phyloP scores from a whole-genome alignment of 2,888 invertebrate genomes.

The Scaptomyza reducta region DNA sequence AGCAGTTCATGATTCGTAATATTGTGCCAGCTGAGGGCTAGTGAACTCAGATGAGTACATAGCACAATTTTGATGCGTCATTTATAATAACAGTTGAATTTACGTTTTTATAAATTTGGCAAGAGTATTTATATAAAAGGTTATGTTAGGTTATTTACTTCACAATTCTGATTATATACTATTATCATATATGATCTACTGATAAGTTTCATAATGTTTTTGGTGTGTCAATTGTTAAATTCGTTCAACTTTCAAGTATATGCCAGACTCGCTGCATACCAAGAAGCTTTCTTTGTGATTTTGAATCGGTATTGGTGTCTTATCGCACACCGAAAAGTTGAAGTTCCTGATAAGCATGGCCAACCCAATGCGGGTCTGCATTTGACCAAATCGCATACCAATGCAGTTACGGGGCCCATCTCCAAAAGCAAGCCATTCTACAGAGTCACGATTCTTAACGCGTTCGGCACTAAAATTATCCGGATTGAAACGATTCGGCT shows the following conservation, averaged over 20 bases:
- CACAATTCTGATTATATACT: neutral
- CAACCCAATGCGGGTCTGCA: slow-evolving; percentile 79
- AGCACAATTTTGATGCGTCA: neutral
- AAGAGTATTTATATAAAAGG: no score
- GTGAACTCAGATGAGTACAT: neutral
- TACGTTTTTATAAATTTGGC: neutral
- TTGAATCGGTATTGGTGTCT: slow-evolving; percentile 74
- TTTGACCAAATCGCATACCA: slow-evolving; percentile 82
- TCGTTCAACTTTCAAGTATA: slow-evolving; percentile 42
- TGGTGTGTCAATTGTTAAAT: neutral
- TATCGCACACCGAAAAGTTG: slow-evolving; percentile 65
- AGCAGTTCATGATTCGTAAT: neutral
- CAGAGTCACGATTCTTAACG: slow-evolving; percentile 85
- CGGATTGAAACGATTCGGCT: slow-evolving; percentile 87
- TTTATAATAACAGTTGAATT: neutral
- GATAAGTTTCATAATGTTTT: neutral
- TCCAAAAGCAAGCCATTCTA: slow-evolving; percentile 81
- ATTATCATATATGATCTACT: neutral
- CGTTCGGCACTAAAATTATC: slow-evolving; percentile 86
- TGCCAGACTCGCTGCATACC: slow-evolving; percentile 62
- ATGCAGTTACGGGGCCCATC: slow-evolving; percentile 83
- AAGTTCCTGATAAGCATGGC: slow-evolving; percentile 72
- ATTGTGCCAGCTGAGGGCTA: neutral
- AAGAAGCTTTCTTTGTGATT: slow-evolving; percentile 54
- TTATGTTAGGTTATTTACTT: neutral